Percentiles rank a stretch among this genome's conserved stretches.
These are phyloP conservation scores for Stichopus chloronotus DNA, from an alignment of 35 echinoderm and acorn worm species.

Conservation along the genomic window DNA sequence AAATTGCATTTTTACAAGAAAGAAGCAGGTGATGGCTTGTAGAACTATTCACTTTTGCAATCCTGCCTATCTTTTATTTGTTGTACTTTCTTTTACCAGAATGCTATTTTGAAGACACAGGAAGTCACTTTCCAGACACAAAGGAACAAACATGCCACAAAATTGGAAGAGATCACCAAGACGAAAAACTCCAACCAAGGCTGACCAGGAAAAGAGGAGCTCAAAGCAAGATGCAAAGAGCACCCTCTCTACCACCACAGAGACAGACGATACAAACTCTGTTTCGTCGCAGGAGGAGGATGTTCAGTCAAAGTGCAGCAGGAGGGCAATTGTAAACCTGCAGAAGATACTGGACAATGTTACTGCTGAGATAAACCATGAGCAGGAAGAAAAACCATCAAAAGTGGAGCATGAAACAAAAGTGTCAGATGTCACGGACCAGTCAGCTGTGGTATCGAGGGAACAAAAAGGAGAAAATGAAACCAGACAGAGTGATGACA, in stretches of 20 bases:
- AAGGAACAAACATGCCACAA: conserved; percentile 22
- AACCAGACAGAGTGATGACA: conserved; percentile 28
- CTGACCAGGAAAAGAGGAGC: conserved; percentile 2
- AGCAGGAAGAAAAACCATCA: conserved; percentile 61
- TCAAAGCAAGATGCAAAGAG: conserved; percentile 34
- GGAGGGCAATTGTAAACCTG: conserved; percentile 92
- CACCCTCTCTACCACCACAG: conserved; percentile 12
- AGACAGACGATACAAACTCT: conserved; percentile 88
- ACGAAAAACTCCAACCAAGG: conserved; percentile 35
- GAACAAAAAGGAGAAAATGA: conserved; percentile 22
- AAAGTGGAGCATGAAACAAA: conserved; percentile 56
- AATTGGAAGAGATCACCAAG: conserved; percentile 45
- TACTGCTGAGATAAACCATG: conserved; percentile 90
- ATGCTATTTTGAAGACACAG: not conserved
- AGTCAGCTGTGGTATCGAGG: conserved; percentile 23
- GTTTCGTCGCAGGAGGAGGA: conserved; percentile 93
- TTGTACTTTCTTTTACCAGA: not conserved
- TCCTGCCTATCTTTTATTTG: not conserved
- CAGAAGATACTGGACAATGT: conserved; percentile 98
- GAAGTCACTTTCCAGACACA: not conserved
- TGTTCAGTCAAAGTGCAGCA: conserved; percentile 92
- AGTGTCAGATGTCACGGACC: not conserved
- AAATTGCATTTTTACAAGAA: too few relatives aligned
- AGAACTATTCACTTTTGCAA: too few relatives aligned
- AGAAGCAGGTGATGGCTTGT: too few relatives aligned